Evolutionary conservation across 1,140 invertebrate species (phyloP).

Genomic region (Paramacrobiotus metropolitanus): DNA sequence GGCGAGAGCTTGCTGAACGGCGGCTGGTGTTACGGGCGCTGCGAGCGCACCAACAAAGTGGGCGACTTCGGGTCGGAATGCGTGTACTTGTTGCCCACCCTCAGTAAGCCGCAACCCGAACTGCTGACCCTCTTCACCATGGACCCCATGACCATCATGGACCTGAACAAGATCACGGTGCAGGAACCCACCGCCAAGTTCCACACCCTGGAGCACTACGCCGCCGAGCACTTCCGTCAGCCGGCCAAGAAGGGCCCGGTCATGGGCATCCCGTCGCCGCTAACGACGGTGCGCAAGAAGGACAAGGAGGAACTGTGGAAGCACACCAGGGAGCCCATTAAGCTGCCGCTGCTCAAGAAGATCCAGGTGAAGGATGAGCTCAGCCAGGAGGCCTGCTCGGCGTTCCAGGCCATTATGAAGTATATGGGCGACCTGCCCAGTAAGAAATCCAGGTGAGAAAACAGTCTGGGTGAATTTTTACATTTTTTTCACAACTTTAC

Average conservation of each 20-base stretch:
- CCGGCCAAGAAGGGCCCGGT: constrained; percentile 8
- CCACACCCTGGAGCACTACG: constrained; percentile 78
- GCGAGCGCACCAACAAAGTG: constrained; percentile 57
- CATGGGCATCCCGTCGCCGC: constrained; percentile 25
- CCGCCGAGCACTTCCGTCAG: constrained; percentile 75
- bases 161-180: constrained; percentile 32
- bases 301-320: constrained; percentile 66
- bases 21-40: constrained; percentile 71
- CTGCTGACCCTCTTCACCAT: constrained; percentile 50
- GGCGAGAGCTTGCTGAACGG: constrained; percentile 80
- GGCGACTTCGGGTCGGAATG: constrained; percentile 92
- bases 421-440: constrained; percentile 92
- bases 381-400: constrained; percentile 75
- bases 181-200: constrained; percentile 60
- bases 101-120: constrained; percentile 72
- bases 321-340: constrained; percentile 79
- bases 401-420: constrained; percentile 62
- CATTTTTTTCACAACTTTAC: too few relatives aligned
- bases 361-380: constrained; percentile 78
- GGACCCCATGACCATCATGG: constrained; percentile 30
- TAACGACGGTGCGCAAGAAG: constrained; percentile 50
- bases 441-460: constrained; percentile 36
- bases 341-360: constrained; percentile 81
- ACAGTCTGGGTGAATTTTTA: too few relatives aligned
- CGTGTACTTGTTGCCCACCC: constrained; percentile 81